Evolutionary conservation across 2,888 invertebrate genomes (phyloP).

Genomic region (Mystacides longicornis): DNA sequence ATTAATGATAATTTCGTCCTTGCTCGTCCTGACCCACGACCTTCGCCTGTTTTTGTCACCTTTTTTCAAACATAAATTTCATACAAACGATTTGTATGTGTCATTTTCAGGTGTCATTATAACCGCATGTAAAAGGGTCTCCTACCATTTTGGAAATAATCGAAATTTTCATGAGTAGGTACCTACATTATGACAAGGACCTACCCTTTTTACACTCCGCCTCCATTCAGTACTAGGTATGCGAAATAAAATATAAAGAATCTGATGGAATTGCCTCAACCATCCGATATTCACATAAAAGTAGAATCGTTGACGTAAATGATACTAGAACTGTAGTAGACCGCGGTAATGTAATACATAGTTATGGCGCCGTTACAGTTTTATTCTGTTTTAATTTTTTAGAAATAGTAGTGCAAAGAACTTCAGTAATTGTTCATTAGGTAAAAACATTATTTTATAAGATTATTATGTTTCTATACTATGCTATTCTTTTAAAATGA

Average conservation of each 20-base stretch:
- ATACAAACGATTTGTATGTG: constrained; percentile 25
- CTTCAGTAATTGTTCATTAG: too few species aligned
- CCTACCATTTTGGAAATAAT: background rate
- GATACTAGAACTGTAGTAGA: too few species aligned
- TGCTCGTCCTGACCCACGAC: constrained; percentile 11
- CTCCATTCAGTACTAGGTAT: background rate
- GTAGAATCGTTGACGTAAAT: background rate
- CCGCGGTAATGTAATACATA: too few species aligned
- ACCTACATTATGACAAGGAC: background rate
- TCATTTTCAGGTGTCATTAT: constrained; percentile 26
- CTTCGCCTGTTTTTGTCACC: constrained; percentile 21
- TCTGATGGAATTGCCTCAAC: background rate
- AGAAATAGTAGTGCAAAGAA: too few species aligned
- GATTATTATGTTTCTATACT: too few species aligned
- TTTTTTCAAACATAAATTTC: constrained; percentile 24
- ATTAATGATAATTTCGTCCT: constrained; percentile 10
- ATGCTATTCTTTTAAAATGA: too few species aligned
- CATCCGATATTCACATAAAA: background rate
- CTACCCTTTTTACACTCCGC: background rate
- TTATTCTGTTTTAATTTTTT: too few species aligned
- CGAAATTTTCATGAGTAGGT: constrained; percentile 2
- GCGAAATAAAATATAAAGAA: background rate
- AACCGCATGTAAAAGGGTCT: constrained; percentile 10
- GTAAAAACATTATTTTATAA: too few species aligned
- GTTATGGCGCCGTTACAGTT: too few species aligned